Evolutionary conservation across 2,888 invertebrate genomes (phyloP).

Genomic region (Agrochola circellaris): DNA sequence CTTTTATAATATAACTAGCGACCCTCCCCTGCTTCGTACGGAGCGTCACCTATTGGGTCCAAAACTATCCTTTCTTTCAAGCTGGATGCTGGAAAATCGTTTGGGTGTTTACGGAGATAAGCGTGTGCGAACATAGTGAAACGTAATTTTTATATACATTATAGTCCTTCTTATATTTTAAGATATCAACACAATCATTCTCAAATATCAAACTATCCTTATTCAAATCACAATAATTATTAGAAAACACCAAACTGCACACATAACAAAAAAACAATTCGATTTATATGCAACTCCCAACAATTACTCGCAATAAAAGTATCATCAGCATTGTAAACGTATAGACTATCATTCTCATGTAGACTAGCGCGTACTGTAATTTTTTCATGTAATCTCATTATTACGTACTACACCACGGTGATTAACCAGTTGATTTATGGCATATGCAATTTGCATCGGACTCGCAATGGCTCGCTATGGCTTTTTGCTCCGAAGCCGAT

Average conservation of each 20-base stretch:
- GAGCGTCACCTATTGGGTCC: background rate
- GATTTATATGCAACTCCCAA: slow-evolving; percentile 53
- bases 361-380: slow-evolving; percentile 79
- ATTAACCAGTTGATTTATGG: slow-evolving; percentile 90
- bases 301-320: slow-evolving; percentile 64
- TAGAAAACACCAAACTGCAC: slow-evolving; percentile 12
- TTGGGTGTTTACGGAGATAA: too few species aligned
- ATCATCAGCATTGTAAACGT: slow-evolving; percentile 70
- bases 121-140: background rate
- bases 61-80: background rate
- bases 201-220: background rate
- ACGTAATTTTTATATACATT: background rate
- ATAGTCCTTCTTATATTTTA: too few species aligned
- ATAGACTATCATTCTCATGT: slow-evolving; percentile 78
- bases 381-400: slow-evolving; percentile 90
- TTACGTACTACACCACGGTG: slow-evolving; percentile 84
- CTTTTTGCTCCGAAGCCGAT: slow-evolving; percentile 87
- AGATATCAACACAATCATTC: background rate
- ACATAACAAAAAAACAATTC: slow-evolving; percentile 42
- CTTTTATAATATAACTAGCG: background rate
- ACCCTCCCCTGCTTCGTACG: background rate
- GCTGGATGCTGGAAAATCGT: background rate
- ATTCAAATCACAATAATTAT: slow-evolving; percentile 7
- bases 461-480: slow-evolving; percentile 86
- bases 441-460: slow-evolving; percentile 89